Base-by-base conservation (phyloP, 1,140 invertebrate species). In the Zaprionus davidi region DNA sequence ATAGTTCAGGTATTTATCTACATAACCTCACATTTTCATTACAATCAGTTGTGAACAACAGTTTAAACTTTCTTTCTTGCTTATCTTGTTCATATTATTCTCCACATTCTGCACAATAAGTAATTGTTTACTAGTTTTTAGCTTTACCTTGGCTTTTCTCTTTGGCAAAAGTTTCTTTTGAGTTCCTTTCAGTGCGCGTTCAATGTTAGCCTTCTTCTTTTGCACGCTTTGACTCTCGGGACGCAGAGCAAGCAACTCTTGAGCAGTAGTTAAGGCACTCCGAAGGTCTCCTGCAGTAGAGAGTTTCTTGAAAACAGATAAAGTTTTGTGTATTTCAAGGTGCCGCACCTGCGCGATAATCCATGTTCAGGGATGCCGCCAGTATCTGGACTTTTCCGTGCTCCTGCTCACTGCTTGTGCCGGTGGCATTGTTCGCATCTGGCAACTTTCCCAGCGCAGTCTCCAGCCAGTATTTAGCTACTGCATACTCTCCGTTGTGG, bases 401-500 rank as follows among this genome's bases (percentile, higher is more conserved):
- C 1, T 73, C 57, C 51, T 67, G 58, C 51, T 91, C 81, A 20
- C 59, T 66, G 31, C n/a, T 26, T 5, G 51, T 6, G 41, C 53
- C 36, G 7, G 85, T 79, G 17, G 55, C 63, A 56, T 84, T 90
- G 20, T 49, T 24, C 12, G 34, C 55, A 46, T 46, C 34, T 34
- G 79, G 78, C 56, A 92, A 46, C 44, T 78, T 92, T 26, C 76
- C 76, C 44, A 85, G 24, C 6, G 91, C 91, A 2, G 80, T 84
- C 55, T 90, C 88, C 46, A 92, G 59, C 91, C 91, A 92, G 58
- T 78, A 90, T 49, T 86, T 91, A 57, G 91, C 88, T 34, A 90
- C 71, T 0, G 77, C 59, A 26, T 78, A 78, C 53, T 92, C 85
- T 12, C 78, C 81, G 56, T 74, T 78, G 20, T 70, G 49, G 38